phyloP scores from a whole-genome alignment of 2,888 invertebrate species.

The Allacma fusca region DNA sequence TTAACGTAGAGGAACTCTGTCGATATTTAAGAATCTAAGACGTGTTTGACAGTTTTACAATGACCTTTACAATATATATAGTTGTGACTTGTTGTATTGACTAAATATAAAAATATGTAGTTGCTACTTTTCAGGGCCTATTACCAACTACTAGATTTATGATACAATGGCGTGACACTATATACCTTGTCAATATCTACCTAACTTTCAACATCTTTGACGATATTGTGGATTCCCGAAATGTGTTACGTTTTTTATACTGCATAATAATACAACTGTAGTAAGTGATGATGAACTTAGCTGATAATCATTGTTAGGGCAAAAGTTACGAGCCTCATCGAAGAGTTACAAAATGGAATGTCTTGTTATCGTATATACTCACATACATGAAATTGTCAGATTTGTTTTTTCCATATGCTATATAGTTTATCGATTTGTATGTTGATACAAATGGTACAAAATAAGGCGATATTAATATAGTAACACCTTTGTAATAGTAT shows the following conservation, averaged over 20 bases:
- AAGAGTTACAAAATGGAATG: background rate
- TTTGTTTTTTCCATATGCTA: background rate
- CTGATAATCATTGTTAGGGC: slow-evolving; percentile 12
- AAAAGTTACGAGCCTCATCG: background rate
- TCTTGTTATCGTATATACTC: background rate
- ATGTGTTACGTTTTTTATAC: too few relatives aligned
- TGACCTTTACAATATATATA: background rate
- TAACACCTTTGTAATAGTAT: background rate
- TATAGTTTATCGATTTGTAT: slow-evolving; percentile 12
- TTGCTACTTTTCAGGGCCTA: slow-evolving; percentile 6
- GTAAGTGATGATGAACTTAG: background rate
- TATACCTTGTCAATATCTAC: too few relatives aligned
- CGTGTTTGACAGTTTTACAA: slow-evolving; percentile 1
- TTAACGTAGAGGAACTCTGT: background rate
- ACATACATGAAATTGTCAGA: background rate
- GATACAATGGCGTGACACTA: too few relatives aligned
- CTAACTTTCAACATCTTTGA: too few relatives aligned
- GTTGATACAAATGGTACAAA: slow-evolving; percentile 14
- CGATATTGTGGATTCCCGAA: too few relatives aligned
- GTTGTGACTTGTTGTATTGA: background rate
- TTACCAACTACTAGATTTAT: background rate
- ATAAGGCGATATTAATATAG: slow-evolving; percentile 14
- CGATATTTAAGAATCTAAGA: background rate
- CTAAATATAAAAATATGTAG: background rate
- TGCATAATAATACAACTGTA: too few relatives aligned